A percentile compares a stretch with the other conserved stretches of the same genome.
These are phyloP conservation scores for Perizoma flavofasciatum DNA, from an alignment of 2,888 invertebrate genomes.

Conservation along the genomic window DNA sequence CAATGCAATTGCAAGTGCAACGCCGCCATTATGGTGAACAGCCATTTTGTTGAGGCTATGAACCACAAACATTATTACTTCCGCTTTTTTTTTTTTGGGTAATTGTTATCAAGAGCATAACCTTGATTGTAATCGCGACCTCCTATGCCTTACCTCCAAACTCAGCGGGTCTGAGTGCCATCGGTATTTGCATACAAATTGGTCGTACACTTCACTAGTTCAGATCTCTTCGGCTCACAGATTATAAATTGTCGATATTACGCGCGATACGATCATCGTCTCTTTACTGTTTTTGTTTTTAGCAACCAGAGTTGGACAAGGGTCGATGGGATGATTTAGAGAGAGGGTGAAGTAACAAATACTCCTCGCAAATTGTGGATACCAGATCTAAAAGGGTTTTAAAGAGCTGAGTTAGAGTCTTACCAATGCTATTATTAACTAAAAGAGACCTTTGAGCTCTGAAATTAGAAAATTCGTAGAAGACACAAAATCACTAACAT, in stretches of 20 bases:
- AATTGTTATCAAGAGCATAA: too few species aligned
- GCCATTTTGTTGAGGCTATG: too few species aligned
- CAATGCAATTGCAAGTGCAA: too few species aligned
- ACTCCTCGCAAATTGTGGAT: background rate
- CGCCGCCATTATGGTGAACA: too few species aligned
- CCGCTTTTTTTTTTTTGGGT: too few species aligned
- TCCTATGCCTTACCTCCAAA: slow-evolving; percentile 28
- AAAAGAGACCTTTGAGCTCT: too few species aligned
- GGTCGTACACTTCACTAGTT: slow-evolving; percentile 63
- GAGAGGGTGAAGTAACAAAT: background rate
- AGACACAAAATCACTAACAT: too few species aligned
- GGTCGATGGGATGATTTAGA: slow-evolving; percentile 1
- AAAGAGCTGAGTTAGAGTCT: too few species aligned
- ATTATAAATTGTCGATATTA: slow-evolving; percentile 64
- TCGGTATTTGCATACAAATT: slow-evolving; percentile 72
- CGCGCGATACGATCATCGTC: slow-evolving; percentile 48
- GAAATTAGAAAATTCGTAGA: too few species aligned
- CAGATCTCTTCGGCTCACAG: slow-evolving; percentile 50
- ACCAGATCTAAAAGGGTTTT: too few species aligned
- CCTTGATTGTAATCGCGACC: slow-evolving; percentile 18
- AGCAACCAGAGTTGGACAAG: slow-evolving; percentile 23
- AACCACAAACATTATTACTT: too few species aligned
- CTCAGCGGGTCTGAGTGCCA: slow-evolving; percentile 51
- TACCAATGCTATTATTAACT: too few species aligned
- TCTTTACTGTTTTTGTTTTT: slow-evolving; percentile 39